Percentiles rank a stretch among this genome's conserved stretches.
Evolutionary conservation across 2,888 invertebrate genomes (phyloP).

Genomic region (Leucania comma): DNA sequence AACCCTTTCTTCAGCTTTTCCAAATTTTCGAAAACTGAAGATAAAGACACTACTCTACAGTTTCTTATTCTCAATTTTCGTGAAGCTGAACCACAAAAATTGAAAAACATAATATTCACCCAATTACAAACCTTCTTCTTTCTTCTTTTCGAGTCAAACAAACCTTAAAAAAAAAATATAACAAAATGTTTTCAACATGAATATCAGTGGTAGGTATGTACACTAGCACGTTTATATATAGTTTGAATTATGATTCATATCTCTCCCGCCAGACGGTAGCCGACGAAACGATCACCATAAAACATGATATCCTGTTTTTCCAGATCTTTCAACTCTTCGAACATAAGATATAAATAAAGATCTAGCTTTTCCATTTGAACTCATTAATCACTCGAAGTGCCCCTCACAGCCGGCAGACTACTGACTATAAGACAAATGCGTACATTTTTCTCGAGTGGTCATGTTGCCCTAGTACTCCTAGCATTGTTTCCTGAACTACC

Average conservation of each 20-base stretch:
- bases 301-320: constrained; percentile 29
- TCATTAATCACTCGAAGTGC: constrained; percentile 66
- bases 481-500: constrained; percentile 53
- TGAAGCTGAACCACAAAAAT: no score
- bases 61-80: no score
- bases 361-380: constrained; percentile 53
- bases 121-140: no score
- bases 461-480: constrained; percentile 50
- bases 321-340: constrained; percentile 45
- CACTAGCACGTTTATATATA: background rate
- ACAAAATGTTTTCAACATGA: background rate
- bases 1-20: no score
- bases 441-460: constrained; percentile 65
- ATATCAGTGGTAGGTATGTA: background rate
- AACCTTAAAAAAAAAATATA: no score
- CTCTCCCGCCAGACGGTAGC: constrained; percentile 2
- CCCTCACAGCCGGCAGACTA: constrained; percentile 48
- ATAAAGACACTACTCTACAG: no score
- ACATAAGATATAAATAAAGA: constrained; percentile 54
- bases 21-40: no score
- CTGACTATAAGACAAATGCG: constrained; percentile 63
- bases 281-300: constrained; percentile 43
- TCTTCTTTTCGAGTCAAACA: no score
- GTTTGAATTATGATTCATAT: constrained; percentile 29
- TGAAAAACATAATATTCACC: no score